Base-by-base conservation (phyloP, 2,113 vertebrate species). In the Notarius lentiginosus region DNA sequence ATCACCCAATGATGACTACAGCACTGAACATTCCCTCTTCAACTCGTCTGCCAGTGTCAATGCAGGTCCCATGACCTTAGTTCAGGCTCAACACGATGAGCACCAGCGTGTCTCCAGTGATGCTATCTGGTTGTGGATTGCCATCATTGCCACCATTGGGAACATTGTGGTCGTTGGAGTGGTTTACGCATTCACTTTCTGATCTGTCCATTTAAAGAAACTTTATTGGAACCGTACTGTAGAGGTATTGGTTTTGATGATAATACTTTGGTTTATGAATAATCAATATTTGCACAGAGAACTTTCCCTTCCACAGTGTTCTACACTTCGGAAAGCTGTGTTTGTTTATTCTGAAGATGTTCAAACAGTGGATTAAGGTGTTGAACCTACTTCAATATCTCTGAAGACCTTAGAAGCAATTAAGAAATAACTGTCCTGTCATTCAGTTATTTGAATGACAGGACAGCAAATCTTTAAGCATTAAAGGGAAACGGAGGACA, bases 121-220 rank as follows among this genome's bases (percentile, higher is more conserved):
- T 8, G 97, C 97, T 63, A 97, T 99, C 90, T 95, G 99, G 96
- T 94, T 99, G 76, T 99, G 98, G 98, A 99, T 99, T 86, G 98
- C 98, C 89, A 98, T 99, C 87, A 94, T 99, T 27, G 98, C 98
- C 49, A 99, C 98, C 0, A 97, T 99, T 87, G 98, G 98, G 72
- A 99, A 99, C 94, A 99, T 99, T 14, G 97, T 99, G 92, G 98
- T 99, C 90, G 97, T 99, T 11, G 98, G 98, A 30, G 94, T 99
- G 20, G 98, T 99, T 87, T 99, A 99, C 1, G 97, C 98, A 89
- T 99, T 96, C 94, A 99, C 98, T 49, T 99, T 99, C 95, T 99
- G 95, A 97, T 94, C 53, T 47, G 30, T 63, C 70, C 53, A n/a
- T 87, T 88, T 8, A 41, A 20, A 70, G 49, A 68, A 14, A 55